phyloP scores from a whole-genome alignment of 2,888 invertebrate genomes.

The Nephrotoma flavescens region DNA sequence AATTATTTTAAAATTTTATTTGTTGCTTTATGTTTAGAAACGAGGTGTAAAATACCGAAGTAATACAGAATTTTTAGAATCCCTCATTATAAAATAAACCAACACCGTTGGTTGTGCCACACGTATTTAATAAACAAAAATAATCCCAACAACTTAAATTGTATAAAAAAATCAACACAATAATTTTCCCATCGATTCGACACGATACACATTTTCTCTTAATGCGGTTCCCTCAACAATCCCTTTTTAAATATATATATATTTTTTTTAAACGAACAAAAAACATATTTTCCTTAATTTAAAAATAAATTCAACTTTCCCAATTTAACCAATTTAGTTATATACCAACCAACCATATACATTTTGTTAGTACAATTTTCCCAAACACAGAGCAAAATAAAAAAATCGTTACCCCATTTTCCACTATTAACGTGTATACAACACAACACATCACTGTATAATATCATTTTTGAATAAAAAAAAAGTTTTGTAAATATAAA shows the following conservation, averaged over 20 bases:
- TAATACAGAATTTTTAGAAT: too few species aligned
- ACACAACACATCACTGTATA: neutral
- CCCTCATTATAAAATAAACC: too few species aligned
- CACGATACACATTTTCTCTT: neutral
- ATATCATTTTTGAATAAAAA: neutral
- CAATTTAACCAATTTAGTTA: neutral
- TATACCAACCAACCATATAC: neutral
- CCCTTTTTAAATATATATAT: neutral
- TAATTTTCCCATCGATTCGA: neutral
- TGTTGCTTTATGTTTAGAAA: too few species aligned
- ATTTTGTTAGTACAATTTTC: neutral
- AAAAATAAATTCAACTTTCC: neutral
- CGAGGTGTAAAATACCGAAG: too few species aligned
- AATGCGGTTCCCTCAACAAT: neutral
- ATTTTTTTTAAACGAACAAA: neutral
- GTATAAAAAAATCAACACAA: neutral
- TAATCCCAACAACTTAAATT: neutral
- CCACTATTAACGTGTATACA: neutral
- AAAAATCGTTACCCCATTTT: neutral
- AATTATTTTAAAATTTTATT: too few species aligned
- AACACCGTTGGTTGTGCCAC: too few species aligned
- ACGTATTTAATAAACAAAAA: too few species aligned
- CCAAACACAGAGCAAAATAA: neutral
- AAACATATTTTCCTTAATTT: neutral
- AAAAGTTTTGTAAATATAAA: neutral